phyloP scores from a whole-genome alignment of 2,888 invertebrate genomes.

The Tribolium freemani region DNA sequence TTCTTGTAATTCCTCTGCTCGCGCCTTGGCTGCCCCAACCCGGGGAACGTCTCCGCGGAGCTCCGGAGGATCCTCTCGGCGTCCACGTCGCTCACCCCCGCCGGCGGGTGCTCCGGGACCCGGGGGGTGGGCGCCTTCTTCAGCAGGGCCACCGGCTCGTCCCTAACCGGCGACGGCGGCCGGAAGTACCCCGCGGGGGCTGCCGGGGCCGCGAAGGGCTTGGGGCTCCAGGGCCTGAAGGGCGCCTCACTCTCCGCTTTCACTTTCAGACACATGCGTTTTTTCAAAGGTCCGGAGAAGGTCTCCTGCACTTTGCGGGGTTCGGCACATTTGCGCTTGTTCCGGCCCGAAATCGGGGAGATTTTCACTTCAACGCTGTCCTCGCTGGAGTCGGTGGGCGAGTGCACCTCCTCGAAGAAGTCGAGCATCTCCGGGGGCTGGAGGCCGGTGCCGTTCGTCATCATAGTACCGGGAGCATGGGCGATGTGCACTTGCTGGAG shows the following conservation, averaged over 20 bases:
- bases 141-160: slow-evolving; percentile 59
- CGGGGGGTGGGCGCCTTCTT: slow-evolving; percentile 47
- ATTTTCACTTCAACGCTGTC: slow-evolving; percentile 78
- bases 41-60: slow-evolving; percentile 61
- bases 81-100: slow-evolving; percentile 54
- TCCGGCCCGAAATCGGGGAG: slow-evolving; percentile 72
- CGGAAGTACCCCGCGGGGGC: slow-evolving; percentile 56
- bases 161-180: slow-evolving; percentile 60
- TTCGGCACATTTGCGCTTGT: slow-evolving; percentile 79
- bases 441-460: slow-evolving; percentile 26
- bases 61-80: slow-evolving; percentile 60
- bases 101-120: slow-evolving; percentile 61
- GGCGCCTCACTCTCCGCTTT: slow-evolving; percentile 66
- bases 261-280: slow-evolving; percentile 75
- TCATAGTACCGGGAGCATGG: slow-evolving; percentile 26
- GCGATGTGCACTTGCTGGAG: slow-evolving; percentile 30
- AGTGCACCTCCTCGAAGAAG: slow-evolving; percentile 70
- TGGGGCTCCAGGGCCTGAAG: slow-evolving; percentile 78
- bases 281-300: slow-evolving; percentile 76
- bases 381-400: slow-evolving; percentile 77
- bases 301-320: slow-evolving; percentile 73
- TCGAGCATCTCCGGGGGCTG: slow-evolving; percentile 68
- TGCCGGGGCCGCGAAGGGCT: slow-evolving; percentile 43
- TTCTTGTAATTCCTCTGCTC: slow-evolving; percentile 94
- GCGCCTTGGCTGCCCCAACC: slow-evolving; percentile 49